phyloP scores from a whole-genome alignment of 2,113 vertebrate species.

The Mixornis gularis region DNA sequence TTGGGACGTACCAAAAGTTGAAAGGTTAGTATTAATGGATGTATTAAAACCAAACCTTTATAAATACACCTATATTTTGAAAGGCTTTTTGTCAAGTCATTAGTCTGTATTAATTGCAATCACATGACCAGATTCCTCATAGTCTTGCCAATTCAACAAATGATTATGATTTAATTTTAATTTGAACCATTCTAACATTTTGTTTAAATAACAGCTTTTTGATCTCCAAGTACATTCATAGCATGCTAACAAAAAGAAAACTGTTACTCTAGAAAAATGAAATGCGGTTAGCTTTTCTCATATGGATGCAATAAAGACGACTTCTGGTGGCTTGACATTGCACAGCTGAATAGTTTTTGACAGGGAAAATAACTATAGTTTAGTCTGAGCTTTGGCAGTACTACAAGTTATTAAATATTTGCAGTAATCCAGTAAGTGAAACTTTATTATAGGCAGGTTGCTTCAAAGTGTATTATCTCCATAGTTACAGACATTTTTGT shows the following conservation, averaged over 20 bases:
- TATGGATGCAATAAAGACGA: constrained; percentile 36
- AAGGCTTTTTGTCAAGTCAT: neutral
- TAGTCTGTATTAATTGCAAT: neutral
- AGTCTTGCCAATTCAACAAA: neutral
- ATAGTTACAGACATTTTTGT: neutral
- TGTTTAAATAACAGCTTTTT: constrained; percentile 42
- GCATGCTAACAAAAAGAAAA: constrained; percentile 45
- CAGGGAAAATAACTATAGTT: constrained; percentile 39
- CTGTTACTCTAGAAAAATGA: constrained; percentile 32
- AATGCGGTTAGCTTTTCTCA: neutral
- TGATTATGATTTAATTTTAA: constrained; percentile 11
- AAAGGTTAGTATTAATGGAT: neutral
- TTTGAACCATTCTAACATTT: constrained; percentile 14
- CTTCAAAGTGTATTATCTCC: constrained; percentile 16
- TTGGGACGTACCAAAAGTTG: neutral
- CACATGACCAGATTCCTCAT: neutral
- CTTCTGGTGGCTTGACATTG: constrained; percentile 55
- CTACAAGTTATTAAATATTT: constrained; percentile 52
- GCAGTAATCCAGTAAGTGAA: constrained; percentile 49
- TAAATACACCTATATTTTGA: neutral
- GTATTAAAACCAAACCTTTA: neutral
- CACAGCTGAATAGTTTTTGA: constrained; percentile 48
- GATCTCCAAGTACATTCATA: constrained; percentile 14
- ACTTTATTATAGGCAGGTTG: constrained; percentile 23
- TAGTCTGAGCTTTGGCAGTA: constrained; percentile 49